These are phyloP conservation scores for Achatina immaculata DNA, from an alignment of 1,140 invertebrate genomes.

Conservation along the genomic window DNA sequence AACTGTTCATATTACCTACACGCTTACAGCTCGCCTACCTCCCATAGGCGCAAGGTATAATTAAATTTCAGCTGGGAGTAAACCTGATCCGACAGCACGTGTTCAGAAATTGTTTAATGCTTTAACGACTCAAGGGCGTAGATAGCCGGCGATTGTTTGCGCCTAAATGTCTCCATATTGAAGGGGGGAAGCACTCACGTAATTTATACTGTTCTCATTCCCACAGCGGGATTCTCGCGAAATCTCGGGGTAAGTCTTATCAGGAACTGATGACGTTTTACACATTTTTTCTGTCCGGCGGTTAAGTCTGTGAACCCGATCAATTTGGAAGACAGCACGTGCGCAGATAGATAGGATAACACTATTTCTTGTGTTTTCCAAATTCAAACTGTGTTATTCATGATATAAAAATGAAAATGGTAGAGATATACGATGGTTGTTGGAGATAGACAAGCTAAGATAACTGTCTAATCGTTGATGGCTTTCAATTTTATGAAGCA, in stretches of 20 bases:
- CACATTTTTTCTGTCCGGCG: background rate
- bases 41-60: no score
- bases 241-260: background rate
- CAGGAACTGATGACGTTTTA: background rate
- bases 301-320: background rate
- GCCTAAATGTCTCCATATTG: background rate
- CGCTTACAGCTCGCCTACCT: no score
- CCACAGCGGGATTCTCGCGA: background rate
- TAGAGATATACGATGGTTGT: background rate
- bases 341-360: background rate
- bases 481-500: background rate
- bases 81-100: background rate
- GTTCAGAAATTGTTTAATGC: background rate
- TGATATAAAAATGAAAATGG: constrained; percentile 3
- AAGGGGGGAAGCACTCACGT: background rate
- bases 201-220: background rate
- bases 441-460: background rate
- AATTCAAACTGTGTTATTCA: background rate
- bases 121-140: background rate
- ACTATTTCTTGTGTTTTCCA: background rate
- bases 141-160: background rate
- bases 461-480: background rate
- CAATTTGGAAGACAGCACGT: background rate
- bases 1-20: no score
- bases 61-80: background rate